These are phyloP conservation scores for Leptinotarsa texana DNA, from an alignment of 1,140 invertebrate genomes.

Conservation along the genomic window DNA sequence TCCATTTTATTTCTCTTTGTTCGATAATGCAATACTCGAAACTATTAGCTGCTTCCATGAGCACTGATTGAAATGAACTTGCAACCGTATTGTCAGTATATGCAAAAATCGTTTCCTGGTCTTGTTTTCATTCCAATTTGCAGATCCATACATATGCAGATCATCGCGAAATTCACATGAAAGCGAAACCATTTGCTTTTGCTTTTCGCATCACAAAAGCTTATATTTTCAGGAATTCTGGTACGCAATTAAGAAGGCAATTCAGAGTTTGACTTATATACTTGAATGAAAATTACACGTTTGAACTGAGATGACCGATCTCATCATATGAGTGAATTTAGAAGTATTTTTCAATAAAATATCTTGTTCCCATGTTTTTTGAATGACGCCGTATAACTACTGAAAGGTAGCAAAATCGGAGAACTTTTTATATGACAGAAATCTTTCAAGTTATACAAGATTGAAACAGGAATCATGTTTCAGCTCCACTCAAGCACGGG, in stretches of 20 bases:
- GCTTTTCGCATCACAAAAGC: neutral
- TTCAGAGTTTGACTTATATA: neutral
- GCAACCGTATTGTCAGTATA: constrained; percentile 1
- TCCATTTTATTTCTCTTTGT: constrained; percentile 1
- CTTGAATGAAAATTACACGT: neutral
- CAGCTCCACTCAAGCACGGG: too few relatives aligned
- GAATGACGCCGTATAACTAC: too few relatives aligned
- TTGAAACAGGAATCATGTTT: too few relatives aligned
- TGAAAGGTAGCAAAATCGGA: too few relatives aligned
- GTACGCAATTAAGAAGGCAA: neutral
- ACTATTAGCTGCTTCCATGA: neutral
- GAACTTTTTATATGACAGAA: too few relatives aligned
- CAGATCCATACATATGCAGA: constrained; percentile 2
- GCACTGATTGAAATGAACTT: constrained; percentile 3
- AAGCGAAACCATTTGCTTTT: neutral
- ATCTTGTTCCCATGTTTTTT: too few relatives aligned
- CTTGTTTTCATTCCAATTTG: neutral
- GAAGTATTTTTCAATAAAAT: too few relatives aligned
- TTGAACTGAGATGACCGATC: too few relatives aligned
- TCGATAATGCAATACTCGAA: neutral
- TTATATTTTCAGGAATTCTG: neutral
- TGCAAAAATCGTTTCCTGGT: constrained; percentile 1
- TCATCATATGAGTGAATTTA: too few relatives aligned
- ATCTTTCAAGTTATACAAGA: too few relatives aligned
- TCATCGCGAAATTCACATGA: neutral